These are phyloP conservation scores for Scelioninae gen. 2 DNA, from an alignment of 2,888 invertebrate genomes.

Conservation along the genomic window DNA sequence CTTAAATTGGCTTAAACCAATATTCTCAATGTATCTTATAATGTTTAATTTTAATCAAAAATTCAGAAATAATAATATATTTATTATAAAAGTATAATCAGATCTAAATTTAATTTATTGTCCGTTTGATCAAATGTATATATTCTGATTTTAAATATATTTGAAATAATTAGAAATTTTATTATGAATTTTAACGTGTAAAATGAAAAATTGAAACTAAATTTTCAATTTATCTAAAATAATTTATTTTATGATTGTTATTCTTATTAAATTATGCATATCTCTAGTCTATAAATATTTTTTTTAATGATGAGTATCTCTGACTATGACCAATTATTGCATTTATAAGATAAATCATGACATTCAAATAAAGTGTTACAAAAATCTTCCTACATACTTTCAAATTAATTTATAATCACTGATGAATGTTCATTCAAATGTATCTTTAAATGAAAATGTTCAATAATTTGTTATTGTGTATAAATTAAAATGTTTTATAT, in stretches of 20 bases:
- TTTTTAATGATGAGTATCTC: slow-evolving; percentile 1
- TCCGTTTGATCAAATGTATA: too few relatives aligned
- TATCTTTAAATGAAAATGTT: slow-evolving; percentile 47
- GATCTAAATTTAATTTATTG: too few relatives aligned
- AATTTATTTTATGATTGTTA: too few relatives aligned
- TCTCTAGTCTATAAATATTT: slow-evolving; percentile 38
- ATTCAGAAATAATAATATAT: slow-evolving; percentile 3
- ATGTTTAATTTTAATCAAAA: slow-evolving; percentile 16
- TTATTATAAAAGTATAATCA: not conserved
- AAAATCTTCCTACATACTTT: slow-evolving; percentile 35
- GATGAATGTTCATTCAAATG: slow-evolving; percentile 34
- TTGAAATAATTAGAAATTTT: not conserved
- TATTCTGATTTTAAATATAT: too few relatives aligned
- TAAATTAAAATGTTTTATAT: slow-evolving; percentile 59
- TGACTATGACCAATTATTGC: slow-evolving; percentile 30
- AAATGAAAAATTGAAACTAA: too few relatives aligned
- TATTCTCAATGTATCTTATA: too few relatives aligned
- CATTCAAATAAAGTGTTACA: slow-evolving; percentile 24
- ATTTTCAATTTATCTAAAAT: too few relatives aligned
- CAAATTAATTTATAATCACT: slow-evolving; percentile 39
- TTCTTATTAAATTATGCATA: slow-evolving; percentile 3
- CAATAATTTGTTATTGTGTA: slow-evolving; percentile 57
- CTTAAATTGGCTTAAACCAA: too few relatives aligned
- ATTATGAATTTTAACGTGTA: too few relatives aligned
- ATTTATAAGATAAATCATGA: slow-evolving; percentile 32